Percentiles rank a stretch among this genome's conserved stretches.
Evolutionary conservation across 2,888 invertebrate species (phyloP).

Genomic region (Fissipunctia ypsillon): DNA sequence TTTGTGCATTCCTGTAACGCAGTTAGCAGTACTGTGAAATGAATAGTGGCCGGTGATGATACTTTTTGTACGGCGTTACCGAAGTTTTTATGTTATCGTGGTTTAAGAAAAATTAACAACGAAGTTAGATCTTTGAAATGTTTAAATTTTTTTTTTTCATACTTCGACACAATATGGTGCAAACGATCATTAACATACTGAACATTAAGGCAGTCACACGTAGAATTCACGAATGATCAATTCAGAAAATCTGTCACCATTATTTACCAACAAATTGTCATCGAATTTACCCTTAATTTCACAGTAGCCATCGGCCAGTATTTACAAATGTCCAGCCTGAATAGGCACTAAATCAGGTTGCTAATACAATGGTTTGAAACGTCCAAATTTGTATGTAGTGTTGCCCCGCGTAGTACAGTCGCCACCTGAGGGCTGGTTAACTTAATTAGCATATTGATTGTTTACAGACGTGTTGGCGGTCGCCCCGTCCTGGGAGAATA

Average conservation of each 20-base stretch:
- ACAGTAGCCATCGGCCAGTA: conserved; percentile 23
- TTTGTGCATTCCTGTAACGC: conserved; percentile 69
- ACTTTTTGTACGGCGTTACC: conserved; percentile 32
- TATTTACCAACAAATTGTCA: conserved; percentile 24
- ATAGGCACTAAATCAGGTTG: conserved; percentile 63
- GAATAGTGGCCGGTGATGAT: conserved; percentile 43
- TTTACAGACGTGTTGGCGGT: conserved; percentile 76
- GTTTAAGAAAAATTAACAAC: conserved; percentile 8
- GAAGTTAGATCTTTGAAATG: neutral
- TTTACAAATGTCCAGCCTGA: conserved; percentile 36
- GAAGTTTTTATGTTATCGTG: conserved; percentile 36
- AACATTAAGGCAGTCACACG: neutral
- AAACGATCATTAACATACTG: neutral
- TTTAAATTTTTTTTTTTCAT: too few relatives aligned
- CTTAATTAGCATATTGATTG: conserved; percentile 85
- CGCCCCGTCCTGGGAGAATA: conserved; percentile 49
- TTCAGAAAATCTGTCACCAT: neutral
- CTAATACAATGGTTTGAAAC: conserved; percentile 59
- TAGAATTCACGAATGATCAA: conserved; percentile 3
- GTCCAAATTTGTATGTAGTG: conserved; percentile 67
- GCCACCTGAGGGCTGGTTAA: conserved; percentile 76
- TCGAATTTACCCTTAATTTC: conserved; percentile 31
- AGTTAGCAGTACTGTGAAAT: conserved; percentile 60
- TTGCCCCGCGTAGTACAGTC: conserved; percentile 46
- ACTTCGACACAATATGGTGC: neutral